phyloP scores from a whole-genome alignment of 1,140 invertebrate genomes.

The Oppia nitens region DNA sequence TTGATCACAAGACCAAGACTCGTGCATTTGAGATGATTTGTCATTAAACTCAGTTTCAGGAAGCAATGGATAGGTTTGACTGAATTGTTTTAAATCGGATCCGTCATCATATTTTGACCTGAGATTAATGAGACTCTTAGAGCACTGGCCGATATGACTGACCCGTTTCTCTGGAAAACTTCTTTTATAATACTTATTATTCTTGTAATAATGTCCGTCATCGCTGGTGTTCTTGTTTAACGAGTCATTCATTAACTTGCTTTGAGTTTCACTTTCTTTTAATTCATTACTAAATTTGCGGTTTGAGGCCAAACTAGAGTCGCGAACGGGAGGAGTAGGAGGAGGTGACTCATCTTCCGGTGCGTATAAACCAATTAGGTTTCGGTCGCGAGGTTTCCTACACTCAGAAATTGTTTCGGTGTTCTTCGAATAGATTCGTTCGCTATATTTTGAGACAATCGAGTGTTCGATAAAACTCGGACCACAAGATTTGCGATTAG shows the following conservation, averaged over 20 bases:
- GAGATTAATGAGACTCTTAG: not conserved
- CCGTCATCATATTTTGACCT: not conserved
- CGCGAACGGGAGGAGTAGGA: conserved; percentile 9
- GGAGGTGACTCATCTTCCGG: conserved; percentile 1
- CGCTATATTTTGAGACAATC: not conserved
- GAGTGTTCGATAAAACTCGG: not conserved
- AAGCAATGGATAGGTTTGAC: not conserved
- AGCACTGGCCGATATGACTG: not conserved
- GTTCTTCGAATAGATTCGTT: not conserved
- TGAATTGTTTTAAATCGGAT: not conserved
- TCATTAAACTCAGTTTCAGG: not conserved
- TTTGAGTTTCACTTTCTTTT: not conserved
- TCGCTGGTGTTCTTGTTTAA: not conserved
- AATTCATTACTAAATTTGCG: not conserved
- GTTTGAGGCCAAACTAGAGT: conserved; percentile 10
- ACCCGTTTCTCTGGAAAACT: not conserved
- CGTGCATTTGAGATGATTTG: not conserved
- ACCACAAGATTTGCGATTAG: not conserved
- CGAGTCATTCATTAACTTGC: not conserved
- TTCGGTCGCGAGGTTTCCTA: not conserved
- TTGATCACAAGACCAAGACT: not conserved
- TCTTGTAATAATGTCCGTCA: not conserved
- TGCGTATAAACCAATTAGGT: not conserved
- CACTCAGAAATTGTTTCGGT: not conserved
- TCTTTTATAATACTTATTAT: not conserved